Evolutionary conservation across 2,888 invertebrate genomes (phyloP), one percentile per base, ranked within the genome.

Genomic region (Crossocerus cetratus): DNA sequence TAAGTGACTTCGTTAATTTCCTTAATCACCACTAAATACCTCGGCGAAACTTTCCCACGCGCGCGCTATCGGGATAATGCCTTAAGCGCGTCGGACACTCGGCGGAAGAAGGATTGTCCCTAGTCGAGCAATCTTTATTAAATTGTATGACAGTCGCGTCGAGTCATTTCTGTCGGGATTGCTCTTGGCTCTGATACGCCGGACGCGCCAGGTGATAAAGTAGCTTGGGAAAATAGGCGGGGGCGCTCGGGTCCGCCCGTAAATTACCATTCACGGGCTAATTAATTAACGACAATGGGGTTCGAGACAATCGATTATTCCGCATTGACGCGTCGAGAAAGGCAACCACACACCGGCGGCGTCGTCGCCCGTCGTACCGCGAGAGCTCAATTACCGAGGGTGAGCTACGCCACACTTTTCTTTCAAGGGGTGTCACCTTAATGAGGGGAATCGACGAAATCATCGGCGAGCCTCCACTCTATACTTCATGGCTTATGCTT

Each of bases 221-320:
- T 49, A 63, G 5, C 32, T 53, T 58, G 21, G 53, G 58, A 59
- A 69, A 69, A 64, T 59, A 57, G 58, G 32, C 58, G 22, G 59
- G n/a, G 53, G 61, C 42, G 32, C 3, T 32, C 8, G 8, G 32
- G 11, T 8, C 5, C 0, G 8, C 32, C 32, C 69, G 74, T 74
- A 74, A 76, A 76, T 76, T 75, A 72, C 75, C 69, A 65, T 75
- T 72, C 44, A 68, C 69, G 65, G 49, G 63, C 72, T 75, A 75
- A 77, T 77, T 77, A 77, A 77, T 77, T 75, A 77, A 59, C 58
- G 66, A 58, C 75, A 62, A 62, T 71, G 57, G 63, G 60, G 71
- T 56, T 65, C 67, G 69, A 70, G 71, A 69, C 77, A 64, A 72
- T 77, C 77, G 72, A 75, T 77, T 76, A 76, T 74, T 74, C 74